Evolutionary conservation across 2,113 vertebrate genomes (phyloP), one percentile per base, ranked within the genome.

Genomic region (Hystrix cristata): DNA sequence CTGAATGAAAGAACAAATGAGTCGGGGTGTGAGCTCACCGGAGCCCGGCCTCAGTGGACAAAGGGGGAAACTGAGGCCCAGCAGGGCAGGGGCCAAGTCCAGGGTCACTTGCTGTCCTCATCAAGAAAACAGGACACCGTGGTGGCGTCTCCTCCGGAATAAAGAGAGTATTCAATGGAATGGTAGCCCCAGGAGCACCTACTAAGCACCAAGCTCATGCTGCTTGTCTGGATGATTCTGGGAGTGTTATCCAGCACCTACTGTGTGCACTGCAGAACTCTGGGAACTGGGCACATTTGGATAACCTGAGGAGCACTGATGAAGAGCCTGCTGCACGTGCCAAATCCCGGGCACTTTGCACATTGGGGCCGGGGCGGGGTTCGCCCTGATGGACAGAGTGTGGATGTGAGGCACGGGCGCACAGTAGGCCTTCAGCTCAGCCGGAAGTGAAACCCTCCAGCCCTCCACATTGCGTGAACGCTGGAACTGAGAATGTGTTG

Each of bases 401-500:
- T 31, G 9, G 14, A 5, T 12, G 23, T 12, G 38, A n/a, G 51
- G 34, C 46, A n/a, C 19, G 3, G 25, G 8, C 14, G 0, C 83
- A 53, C 46, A 72, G 38, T n/a, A 29, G 34, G 43, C 43, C 43
- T 53, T n/a, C 72, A 69, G 74, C 74, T 5, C n/a, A 43, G 60
- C n/a, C 34, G 48, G n/a, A 57, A 34, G 51, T 3, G 5, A 18
- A 27, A 7, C 48, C 53, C 71, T 21, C 27, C 48, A 31, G 48
- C 76, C 55, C 16, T 72, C 0, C 23, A 57, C 51, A 0, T 21
- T 53, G 14, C 13, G 43, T 16, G 25, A 53, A 19, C 21, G 5
- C 48, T 62, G 57, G n/a, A 51, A 14, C 46, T n/a, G 0, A 4
- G 27, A 7, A 7, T 0, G 0, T 53, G 82, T 46, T 0, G 2